These are phyloP conservation scores for Sigmodon hispidus DNA, from an alignment of 2,113 vertebrate species.

Conservation along the genomic window DNA sequence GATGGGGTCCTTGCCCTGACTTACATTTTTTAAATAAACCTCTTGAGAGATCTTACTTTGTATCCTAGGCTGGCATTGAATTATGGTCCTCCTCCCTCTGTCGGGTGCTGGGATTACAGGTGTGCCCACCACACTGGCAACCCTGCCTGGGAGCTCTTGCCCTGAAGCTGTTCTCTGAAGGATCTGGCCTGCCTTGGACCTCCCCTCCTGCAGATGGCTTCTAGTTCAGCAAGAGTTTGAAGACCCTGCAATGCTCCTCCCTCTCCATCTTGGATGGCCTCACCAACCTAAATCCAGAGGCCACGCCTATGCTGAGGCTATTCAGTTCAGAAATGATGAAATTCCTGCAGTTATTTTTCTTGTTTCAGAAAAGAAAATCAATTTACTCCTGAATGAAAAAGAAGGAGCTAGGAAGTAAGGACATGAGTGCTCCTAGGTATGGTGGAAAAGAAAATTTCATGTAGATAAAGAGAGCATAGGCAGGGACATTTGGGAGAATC, in stretches of 20 bases:
- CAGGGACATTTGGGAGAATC: not conserved
- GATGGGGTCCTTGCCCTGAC: too few species aligned
- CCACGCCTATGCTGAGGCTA: not conserved
- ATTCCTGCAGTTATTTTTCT: not conserved
- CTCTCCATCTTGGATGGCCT: not conserved
- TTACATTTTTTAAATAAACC: too few species aligned
- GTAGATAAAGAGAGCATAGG: not conserved
- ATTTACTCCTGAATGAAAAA: not conserved
- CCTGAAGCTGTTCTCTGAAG: not conserved
- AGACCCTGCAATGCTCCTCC: not conserved
- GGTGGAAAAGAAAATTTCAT: not conserved
- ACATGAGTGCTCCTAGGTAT: not conserved
- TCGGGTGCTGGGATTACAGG: not conserved
- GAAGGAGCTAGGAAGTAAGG: not conserved
- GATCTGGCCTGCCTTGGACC: not conserved
- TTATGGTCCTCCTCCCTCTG: not conserved
- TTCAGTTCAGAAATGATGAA: not conserved
- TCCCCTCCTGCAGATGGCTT: not conserved
- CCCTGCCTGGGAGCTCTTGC: not conserved
- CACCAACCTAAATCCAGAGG: not conserved
- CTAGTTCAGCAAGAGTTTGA: not conserved
- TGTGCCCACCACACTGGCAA: not conserved
- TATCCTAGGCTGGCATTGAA: not conserved
- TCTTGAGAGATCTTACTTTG: not conserved
- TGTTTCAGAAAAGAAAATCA: not conserved